Evolutionary conservation across 2,797 vertebrate genomes (phyloP), one percentile per base, ranked within the genome.

Genomic region (Crax fasciolata): DNA sequence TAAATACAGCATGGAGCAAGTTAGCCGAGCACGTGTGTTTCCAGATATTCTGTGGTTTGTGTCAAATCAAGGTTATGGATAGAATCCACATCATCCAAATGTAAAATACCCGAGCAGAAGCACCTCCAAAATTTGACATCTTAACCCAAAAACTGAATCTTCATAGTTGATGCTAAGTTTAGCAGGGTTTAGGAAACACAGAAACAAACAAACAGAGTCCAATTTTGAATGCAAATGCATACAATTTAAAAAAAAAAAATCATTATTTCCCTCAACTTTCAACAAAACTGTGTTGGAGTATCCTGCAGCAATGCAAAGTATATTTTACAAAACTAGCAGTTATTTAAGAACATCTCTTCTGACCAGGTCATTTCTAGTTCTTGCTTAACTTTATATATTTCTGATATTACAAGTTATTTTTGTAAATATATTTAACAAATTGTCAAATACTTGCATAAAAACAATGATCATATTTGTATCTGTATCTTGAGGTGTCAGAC

Each of bases 271-370:
- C 7, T 65, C 18, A 23, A 38, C 25, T 89, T 35, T 38, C 54
- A 65, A 49, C 15, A 87, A 59, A 77, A 58, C 27, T 63, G 14
- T 61, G 44, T 72, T 46, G 80, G 73, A 58, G 30, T 10, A 7
- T 78, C 46, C 10, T 91, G 70, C 51, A 81, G 48, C 44, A 75
- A 39, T 3, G 3, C 27, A 73, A 84, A 76, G 44, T 63, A 9
- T 51, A 24, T 81, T 94, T 88, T 73, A 84, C 63, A 88, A 70
- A 76, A 54, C 28, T 41, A 61, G 17, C 80, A 32, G 87, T 67
- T 90, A n/a, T 85, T 82, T 90, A 94, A 87, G 4, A 85, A 10
- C 49, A 65, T 83, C 72, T 87, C 38, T 84, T 77, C 46, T 38
- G 52, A 80, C 19, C 4, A 62, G 86, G 16, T 81, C 0, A 39